These are phyloP conservation scores for Asbolus verrucosus DNA, from an alignment of 1,140 invertebrate species.

Conservation along the genomic window DNA sequence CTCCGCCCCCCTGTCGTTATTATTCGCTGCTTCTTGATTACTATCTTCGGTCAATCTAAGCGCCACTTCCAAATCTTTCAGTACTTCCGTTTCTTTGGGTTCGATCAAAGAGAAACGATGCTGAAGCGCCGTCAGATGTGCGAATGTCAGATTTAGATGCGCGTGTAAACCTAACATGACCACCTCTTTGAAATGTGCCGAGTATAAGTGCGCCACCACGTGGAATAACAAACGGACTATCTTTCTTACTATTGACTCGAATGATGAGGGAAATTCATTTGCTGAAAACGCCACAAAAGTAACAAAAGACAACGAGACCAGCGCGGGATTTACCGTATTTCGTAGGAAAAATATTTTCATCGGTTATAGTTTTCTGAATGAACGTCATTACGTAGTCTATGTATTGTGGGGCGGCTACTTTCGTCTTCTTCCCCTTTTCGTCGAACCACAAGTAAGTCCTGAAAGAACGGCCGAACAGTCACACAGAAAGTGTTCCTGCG, in stretches of 20 bases:
- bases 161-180: conserved; percentile 91
- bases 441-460: conserved; percentile 98
- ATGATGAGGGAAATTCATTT: conserved; percentile 94
- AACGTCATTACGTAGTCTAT: conserved; percentile 99
- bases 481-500: neutral
- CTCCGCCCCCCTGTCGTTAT: conserved; percentile 51
- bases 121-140: conserved; percentile 91
- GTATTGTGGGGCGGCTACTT: conserved; percentile 96
- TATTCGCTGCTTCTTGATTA: conserved; percentile 48
- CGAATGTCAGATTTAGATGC: conserved; percentile 96
- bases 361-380: conserved; percentile 96
- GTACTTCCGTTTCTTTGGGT: conserved; percentile 94
- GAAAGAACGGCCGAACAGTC: conserved; percentile 53
- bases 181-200: conserved; percentile 96
- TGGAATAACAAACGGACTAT: conserved; percentile 97
- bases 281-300: conserved; percentile 72
- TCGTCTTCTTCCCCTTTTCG: conserved; percentile 97
- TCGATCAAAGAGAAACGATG: conserved; percentile 94
- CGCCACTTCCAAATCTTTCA: conserved; percentile 86
- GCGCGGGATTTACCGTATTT: conserved; percentile 99
- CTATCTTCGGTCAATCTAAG: conserved; percentile 71
- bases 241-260: conserved; percentile 95
- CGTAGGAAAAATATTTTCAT: conserved; percentile 97
- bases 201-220: conserved; percentile 97
- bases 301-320: too few relatives aligned